Evolutionary conservation across 2,888 invertebrate genomes (phyloP).

Genomic region (Agonopterix subpropinquella): DNA sequence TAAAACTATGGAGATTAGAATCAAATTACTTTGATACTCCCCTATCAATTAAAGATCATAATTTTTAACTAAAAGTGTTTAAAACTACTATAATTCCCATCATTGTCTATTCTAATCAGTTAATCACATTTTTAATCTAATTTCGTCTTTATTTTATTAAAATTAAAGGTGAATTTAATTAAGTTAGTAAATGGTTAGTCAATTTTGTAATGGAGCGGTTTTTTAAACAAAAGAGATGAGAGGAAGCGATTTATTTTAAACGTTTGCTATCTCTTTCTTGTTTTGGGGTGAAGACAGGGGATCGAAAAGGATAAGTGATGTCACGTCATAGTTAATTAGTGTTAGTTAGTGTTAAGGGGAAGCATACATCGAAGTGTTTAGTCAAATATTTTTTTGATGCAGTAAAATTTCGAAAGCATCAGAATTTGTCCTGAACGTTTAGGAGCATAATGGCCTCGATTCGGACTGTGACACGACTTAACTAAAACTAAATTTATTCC

Average conservation of each 20-base stretch:
- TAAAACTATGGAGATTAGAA: slow-evolving; percentile 3
- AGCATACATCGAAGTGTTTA: slow-evolving; percentile 8
- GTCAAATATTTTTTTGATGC: not conserved
- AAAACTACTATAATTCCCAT: slow-evolving; percentile 1
- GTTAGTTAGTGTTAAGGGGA: slow-evolving; percentile 48
- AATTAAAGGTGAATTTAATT: too few species aligned
- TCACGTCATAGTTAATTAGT: slow-evolving; percentile 61
- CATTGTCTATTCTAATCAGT: not conserved
- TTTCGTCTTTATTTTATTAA: too few species aligned
- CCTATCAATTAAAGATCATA: slow-evolving; percentile 2
- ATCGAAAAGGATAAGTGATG: slow-evolving; percentile 47
- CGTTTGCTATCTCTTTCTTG: slow-evolving; percentile 20
- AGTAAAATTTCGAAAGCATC: too few species aligned
- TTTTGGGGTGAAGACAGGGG: slow-evolving; percentile 21
- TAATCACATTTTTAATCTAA: not conserved
- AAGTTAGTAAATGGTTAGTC: not conserved
- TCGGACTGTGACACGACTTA: too few species aligned
- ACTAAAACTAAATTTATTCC: too few species aligned
- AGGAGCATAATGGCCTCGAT: too few species aligned
- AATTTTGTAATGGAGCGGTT: slow-evolving; percentile 7
- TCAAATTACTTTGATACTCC: not conserved
- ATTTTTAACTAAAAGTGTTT: slow-evolving; percentile 1
- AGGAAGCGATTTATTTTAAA: slow-evolving; percentile 44
- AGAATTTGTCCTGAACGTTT: too few species aligned
- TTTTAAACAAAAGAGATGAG: slow-evolving; percentile 15